Conservation (phyloP, 2,113 vertebrate genomes). For the Otocyon megalotis region DNA sequence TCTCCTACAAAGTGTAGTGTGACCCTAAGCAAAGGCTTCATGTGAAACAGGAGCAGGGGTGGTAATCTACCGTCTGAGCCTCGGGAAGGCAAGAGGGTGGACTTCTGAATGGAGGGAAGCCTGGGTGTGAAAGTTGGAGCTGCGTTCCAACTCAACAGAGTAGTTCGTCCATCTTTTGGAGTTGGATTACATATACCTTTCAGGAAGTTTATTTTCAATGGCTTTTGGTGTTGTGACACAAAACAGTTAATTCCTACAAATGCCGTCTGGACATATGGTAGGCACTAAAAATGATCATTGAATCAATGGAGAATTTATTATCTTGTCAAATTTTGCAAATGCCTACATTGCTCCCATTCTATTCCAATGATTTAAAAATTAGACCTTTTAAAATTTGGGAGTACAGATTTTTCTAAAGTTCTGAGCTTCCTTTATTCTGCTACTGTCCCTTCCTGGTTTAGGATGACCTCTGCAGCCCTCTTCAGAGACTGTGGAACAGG, state of each 20-base stretch:
- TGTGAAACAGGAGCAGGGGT: not conserved
- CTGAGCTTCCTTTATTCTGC: not conserved
- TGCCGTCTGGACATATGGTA: not conserved
- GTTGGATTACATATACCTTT: not conserved
- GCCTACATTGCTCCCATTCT: not conserved
- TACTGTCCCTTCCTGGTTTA: not conserved
- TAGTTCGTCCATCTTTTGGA: not conserved
- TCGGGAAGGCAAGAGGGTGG: not conserved
- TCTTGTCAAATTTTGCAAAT: slow-evolving; percentile 31
- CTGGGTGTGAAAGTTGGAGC: not conserved
- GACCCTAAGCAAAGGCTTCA: not conserved
- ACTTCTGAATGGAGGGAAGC: not conserved
- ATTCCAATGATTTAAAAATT: not conserved
- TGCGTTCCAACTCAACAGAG: not conserved
- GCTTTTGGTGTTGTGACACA: not conserved
- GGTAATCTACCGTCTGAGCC: not conserved
- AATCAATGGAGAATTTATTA: not conserved
- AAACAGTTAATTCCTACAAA: not conserved
- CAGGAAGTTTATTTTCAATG: not conserved
- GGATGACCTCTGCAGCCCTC: not conserved
- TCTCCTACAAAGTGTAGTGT: not conserved
- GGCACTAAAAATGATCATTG: not conserved
- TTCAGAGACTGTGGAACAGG: not conserved
- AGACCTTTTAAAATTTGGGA: not conserved
- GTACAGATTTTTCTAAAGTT: not conserved